phyloP scores from a whole-genome alignment of 2,888 invertebrate genomes.

The Philhelius pedissequus region DNA sequence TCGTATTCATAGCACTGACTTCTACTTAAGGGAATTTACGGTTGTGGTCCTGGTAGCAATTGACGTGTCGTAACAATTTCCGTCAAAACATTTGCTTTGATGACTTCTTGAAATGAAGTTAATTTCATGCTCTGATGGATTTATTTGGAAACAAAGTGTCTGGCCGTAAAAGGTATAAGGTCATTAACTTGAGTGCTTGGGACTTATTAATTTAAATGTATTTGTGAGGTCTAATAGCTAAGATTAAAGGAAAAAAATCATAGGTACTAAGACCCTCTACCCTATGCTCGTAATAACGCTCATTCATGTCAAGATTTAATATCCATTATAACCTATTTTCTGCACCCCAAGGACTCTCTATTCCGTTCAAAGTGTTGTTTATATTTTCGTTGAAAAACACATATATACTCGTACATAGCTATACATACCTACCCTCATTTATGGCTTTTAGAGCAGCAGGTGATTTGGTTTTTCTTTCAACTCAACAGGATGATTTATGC shows the following conservation, averaged over 20 bases:
- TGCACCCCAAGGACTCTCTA: neutral
- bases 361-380: neutral
- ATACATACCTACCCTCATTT: no score
- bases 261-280: neutral
- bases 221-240: neutral
- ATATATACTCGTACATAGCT: neutral
- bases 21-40: no score
- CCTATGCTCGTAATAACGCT: no score
- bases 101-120: neutral
- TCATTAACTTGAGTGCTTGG: neutral
- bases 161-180: neutral
- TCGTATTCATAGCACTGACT: no score
- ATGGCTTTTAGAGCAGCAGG: neutral
- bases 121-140: neutral
- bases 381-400: neutral
- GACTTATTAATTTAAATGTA: neutral
- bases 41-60: neutral
- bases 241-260: neutral
- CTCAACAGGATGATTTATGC: conserved; percentile 6
- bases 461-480: neutral
- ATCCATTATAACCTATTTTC: neutral
- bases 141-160: neutral
- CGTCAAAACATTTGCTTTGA: neutral
- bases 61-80: neutral
- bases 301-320: neutral